phyloP scores from a whole-genome alignment of 2,113 vertebrate genomes.

The Ursus arctos region DNA sequence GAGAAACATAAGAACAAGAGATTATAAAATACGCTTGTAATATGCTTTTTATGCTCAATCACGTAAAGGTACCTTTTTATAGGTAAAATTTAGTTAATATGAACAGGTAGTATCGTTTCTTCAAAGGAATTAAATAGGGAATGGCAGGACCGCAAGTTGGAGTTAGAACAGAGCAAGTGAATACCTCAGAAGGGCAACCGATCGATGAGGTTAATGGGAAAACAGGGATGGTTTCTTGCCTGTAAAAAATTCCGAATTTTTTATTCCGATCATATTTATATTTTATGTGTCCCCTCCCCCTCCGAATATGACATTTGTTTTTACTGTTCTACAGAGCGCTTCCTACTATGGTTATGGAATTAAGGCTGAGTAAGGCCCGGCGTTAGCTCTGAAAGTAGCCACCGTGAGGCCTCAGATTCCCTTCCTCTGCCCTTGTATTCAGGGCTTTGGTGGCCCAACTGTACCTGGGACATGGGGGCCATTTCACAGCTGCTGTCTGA shows the following conservation, averaged over 20 bases:
- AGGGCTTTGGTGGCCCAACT: background rate
- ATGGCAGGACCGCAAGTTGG: background rate
- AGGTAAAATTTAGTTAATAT: background rate
- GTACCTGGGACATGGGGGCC: background rate
- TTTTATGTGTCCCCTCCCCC: background rate
- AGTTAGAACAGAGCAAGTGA: background rate
- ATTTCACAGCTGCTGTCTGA: background rate
- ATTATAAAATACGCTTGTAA: background rate
- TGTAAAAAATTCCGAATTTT: background rate
- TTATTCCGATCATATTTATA: background rate
- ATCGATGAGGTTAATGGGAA: background rate
- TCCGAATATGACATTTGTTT: background rate
- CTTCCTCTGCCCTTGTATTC: background rate
- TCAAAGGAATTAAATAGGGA: background rate
- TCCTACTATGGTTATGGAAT: background rate
- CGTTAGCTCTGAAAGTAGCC: background rate
- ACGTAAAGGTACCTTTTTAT: background rate
- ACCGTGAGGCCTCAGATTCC: background rate
- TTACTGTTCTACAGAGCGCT: background rate
- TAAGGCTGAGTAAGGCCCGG: background rate
- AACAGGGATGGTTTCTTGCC: background rate
- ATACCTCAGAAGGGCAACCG: background rate
- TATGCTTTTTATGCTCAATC: background rate
- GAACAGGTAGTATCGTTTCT: background rate
- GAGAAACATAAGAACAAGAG: background rate